Evolutionary conservation across 2,888 invertebrate species (phyloP), one percentile per base, ranked within the genome.

Genomic region (Bembecia ichneumoniformis): DNA sequence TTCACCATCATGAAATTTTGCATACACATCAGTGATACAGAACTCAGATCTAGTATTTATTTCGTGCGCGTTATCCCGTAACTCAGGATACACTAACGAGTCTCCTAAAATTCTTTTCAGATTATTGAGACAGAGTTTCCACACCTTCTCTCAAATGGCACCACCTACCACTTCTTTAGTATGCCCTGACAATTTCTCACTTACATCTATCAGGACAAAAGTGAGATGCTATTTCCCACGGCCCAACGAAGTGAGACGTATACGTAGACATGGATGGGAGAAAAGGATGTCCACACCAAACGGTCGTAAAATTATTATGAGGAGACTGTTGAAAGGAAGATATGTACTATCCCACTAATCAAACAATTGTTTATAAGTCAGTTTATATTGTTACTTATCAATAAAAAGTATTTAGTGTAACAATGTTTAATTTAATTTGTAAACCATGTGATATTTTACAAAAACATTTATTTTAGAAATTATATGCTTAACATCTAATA

Each of bases 231-330:
- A 94, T 63, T 95, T 95, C 62, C 94, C 94, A 0, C 88, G 92
- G 45, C 92, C 95, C 0, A 91, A 89, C 48, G 95, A 95, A 82
- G 88, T 89, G 0, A 90, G 88, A 62, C 88, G 95, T 60, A 88
- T 94, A 1, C 90, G 90, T 43, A 87, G 89, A 7, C 93, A 93
- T 57, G 94, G 95, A 1, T 95, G 91, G 90, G 76, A 88, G 4
- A 74, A 87, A 0, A 89, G 94, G 53, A 91, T 95, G 87, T 89
- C 92, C 0, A 94, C 94, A 1, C 82, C 84, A 0, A 82, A 68
- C 45, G 95, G 95, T 3, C 88, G 93, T n/a, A 89, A 84, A 66
- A 74, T 92, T 20, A 75, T 95, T 11, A 94, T 94, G 94, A 88
- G 93, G 61, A 88, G 93, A 58, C 88, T 95, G 56, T 80, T 95